Evolutionary conservation across 2,113 vertebrate species (phyloP).

Genomic region (Prolemur simus): DNA sequence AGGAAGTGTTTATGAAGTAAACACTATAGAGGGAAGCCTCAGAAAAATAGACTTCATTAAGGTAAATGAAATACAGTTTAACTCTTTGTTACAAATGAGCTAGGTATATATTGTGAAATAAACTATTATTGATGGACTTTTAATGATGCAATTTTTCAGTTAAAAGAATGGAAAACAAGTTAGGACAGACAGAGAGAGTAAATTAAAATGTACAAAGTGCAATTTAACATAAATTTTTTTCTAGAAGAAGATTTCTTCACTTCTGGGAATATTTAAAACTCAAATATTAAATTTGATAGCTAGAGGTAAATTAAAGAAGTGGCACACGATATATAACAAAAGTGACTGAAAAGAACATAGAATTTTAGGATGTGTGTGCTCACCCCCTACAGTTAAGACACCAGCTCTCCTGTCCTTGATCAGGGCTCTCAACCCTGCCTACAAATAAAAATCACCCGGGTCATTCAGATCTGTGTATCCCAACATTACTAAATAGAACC

Average conservation of each 20-base stretch:
- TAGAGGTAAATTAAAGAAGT: conserved; percentile 10
- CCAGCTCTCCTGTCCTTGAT: background rate
- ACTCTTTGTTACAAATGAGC: background rate
- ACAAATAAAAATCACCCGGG: background rate
- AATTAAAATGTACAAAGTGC: conserved; percentile 48
- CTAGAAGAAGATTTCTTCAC: conserved; percentile 7
- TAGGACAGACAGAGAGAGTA: conserved; percentile 32
- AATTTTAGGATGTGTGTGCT: background rate
- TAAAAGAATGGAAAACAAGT: conserved; percentile 61
- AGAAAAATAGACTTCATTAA: conserved; percentile 23
- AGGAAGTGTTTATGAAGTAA: conserved; percentile 57
- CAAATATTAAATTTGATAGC: background rate
- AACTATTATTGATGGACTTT: conserved; percentile 37
- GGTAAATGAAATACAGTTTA: conserved; percentile 47
- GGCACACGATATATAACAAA: background rate
- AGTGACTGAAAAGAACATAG: background rate
- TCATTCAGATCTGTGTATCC: background rate
- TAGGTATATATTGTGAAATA: conserved; percentile 21
- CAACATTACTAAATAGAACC: background rate
- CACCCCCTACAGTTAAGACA: background rate
- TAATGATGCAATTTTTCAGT: conserved; percentile 27
- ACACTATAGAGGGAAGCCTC: conserved; percentile 2
- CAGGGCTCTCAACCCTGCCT: background rate
- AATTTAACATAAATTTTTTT: conserved; percentile 46
- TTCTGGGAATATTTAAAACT: conserved; percentile 6